Conservation (phyloP, 2,888 invertebrate genomes). For the Cabera pusaria region DNA sequence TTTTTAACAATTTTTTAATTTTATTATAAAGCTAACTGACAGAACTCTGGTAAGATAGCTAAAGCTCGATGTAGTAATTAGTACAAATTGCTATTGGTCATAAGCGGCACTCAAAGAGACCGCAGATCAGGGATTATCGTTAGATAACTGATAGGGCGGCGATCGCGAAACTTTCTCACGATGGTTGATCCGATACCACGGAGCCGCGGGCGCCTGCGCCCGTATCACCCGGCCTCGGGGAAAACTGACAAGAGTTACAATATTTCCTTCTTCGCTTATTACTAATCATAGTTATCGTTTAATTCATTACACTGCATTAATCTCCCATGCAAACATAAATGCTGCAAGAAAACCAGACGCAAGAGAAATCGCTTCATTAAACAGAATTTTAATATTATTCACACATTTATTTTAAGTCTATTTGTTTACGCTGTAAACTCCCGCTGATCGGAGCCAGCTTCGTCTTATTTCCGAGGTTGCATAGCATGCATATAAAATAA, state of each 20-base stretch:
- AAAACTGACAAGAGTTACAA: slow-evolving; percentile 42
- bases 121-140: slow-evolving; percentile 59
- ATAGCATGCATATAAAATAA: slow-evolving; percentile 24
- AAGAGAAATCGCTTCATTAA: neutral
- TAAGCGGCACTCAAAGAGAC: slow-evolving; percentile 67
- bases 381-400: slow-evolving; percentile 2
- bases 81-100: slow-evolving; percentile 64
- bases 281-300: slow-evolving; percentile 38
- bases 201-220: slow-evolving; percentile 35
- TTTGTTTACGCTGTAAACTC: slow-evolving; percentile 16
- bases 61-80: slow-evolving; percentile 60
- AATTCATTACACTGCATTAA: slow-evolving; percentile 14
- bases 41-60: slow-evolving; percentile 37
- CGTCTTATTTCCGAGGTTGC: slow-evolving; percentile 14
- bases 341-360: no score
- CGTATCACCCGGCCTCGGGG: slow-evolving; percentile 38
- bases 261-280: slow-evolving; percentile 38
- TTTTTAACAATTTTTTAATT: no score
- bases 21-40: slow-evolving; percentile 33
- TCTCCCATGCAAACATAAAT: slow-evolving; percentile 4
- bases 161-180: slow-evolving; percentile 75
- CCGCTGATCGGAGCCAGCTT: slow-evolving; percentile 13
- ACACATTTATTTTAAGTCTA: slow-evolving; percentile 4
- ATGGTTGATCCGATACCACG: slow-evolving; percentile 50
- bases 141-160: slow-evolving; percentile 63